phyloP scores from a whole-genome alignment of 1,140 invertebrate species.

The Dolichoris vasculosae region DNA sequence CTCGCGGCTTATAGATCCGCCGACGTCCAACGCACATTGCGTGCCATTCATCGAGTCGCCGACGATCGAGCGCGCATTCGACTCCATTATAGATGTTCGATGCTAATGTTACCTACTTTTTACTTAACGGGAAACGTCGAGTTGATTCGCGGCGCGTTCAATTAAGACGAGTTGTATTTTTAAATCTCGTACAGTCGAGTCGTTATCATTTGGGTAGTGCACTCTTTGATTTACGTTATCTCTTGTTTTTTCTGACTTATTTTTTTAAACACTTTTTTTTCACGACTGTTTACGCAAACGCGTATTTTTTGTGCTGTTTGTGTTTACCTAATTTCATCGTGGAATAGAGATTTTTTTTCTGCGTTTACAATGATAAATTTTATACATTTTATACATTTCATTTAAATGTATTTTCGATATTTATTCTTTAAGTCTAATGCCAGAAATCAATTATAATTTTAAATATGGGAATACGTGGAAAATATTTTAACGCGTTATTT shows the following conservation, averaged over 20 bases:
- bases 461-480: too few species aligned
- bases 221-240: neutral
- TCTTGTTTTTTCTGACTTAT: too few species aligned
- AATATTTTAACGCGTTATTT: neutral
- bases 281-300: neutral
- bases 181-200: neutral
- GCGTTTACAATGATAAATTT: too few species aligned
- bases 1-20: neutral
- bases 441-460: neutral
- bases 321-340: too few species aligned
- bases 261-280: too few species aligned
- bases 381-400: too few species aligned
- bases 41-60: conserved; percentile 15
- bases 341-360: too few species aligned
- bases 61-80: neutral
- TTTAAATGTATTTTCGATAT: too few species aligned
- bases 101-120: conserved; percentile 48
- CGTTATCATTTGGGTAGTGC: neutral
- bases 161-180: neutral
- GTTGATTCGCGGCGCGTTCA: neutral
- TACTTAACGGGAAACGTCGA: conserved; percentile 35
- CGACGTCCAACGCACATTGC: neutral
- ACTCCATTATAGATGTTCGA: neutral
- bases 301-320: neutral
- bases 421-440: too few species aligned